Evolutionary conservation across 2,113 vertebrate genomes (phyloP).

Genomic region (Piprites chloris): DNA sequence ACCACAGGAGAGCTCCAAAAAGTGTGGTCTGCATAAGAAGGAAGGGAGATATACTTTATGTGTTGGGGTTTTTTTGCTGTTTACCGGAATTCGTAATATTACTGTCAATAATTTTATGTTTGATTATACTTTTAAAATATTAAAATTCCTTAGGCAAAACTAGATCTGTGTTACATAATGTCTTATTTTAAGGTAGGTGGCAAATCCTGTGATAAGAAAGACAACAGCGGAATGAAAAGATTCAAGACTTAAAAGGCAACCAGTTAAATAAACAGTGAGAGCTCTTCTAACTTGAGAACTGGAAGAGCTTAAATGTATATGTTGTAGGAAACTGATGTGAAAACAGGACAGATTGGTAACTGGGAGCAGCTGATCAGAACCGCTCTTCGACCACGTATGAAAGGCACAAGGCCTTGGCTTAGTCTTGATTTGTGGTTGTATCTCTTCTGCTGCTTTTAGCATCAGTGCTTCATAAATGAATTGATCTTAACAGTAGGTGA

Average conservation of each 20-base stretch:
- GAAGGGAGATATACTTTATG: not conserved
- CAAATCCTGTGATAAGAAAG: not conserved
- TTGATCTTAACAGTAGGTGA: not conserved
- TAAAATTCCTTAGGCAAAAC: not conserved
- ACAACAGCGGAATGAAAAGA: not conserved
- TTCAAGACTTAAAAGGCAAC: not conserved
- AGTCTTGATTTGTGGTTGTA: not conserved
- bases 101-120: not conserved
- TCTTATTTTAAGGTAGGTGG: not conserved
- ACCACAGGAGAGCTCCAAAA: not conserved
- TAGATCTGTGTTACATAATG: not conserved
- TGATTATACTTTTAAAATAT: not conserved
- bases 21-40: not conserved
- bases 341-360: not conserved
- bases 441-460: not conserved
- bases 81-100: not conserved
- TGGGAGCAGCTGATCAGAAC: not conserved
- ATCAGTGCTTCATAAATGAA: not conserved
- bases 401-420: not conserved
- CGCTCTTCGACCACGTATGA: not conserved
- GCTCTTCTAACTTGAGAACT: not conserved
- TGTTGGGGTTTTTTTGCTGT: not conserved
- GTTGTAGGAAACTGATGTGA: not conserved
- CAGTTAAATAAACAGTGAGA: not conserved
- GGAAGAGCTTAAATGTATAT: not conserved